Base-by-base conservation (phyloP, 2,888 invertebrate species). In the Ptychoptera albimana region DNA sequence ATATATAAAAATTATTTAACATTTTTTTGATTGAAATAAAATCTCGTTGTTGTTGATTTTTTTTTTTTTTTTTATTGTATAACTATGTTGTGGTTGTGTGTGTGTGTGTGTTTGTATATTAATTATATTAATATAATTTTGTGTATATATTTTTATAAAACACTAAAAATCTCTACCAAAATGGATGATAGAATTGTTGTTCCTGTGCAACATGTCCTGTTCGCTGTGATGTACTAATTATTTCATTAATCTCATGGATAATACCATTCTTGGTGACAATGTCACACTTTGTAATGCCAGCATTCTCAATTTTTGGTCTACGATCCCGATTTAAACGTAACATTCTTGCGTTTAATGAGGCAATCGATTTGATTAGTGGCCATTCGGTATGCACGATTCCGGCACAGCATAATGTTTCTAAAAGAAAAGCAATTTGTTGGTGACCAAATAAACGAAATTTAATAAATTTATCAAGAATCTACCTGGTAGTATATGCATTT, bases 241-340 rank as follows among this genome's bases (percentile, higher is more conserved):
- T 54, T 50, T 66, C 66, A 48, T 66, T 65, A 42, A 66, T 59
- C 51, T 66, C 66, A 48, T 66, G 65, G 3, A 66, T 51, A 45
- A 66, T 60, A 32, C 66, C 66, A 53, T 66, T 66, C 15, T 55
- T 58, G 39, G 61, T 61, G 39, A 64, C 48, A 38, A 56, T 55
- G 54, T 66, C 66, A 47, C 66, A 66, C 50, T 65, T 66, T 45
- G 63, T 65, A 34, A 66, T 55, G n/a, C 62, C 64, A 38, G 65
- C 63, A 48, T 65, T 64, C 49, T 64, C 61, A 42, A 66, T 59
- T 47, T 59, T 64, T n/a, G 66, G 66, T 38, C 66, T 60, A 30
- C 62, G 61, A 47, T 64, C 61, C 39, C 66, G 63, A 13, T 60
- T 60, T 9, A 65, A 60, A 46, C 58, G 58, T 40, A 66, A 53